Evolutionary conservation across 1,140 invertebrate species (phyloP).

Genomic region (Lutraria rhynchaena): DNA sequence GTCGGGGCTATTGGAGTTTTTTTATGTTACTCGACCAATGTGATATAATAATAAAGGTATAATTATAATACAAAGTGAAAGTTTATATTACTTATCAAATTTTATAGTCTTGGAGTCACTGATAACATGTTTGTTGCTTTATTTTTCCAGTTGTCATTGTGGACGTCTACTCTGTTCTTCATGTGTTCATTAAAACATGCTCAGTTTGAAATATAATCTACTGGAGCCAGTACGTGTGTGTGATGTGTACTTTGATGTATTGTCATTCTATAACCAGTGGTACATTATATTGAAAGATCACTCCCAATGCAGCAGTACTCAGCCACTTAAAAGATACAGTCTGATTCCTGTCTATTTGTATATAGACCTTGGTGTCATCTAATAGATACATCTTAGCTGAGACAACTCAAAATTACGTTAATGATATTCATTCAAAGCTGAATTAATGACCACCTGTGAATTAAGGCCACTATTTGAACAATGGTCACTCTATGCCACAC

Average conservation of each 20-base stretch:
- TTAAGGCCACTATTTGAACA: background rate
- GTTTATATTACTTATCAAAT: too few relatives aligned
- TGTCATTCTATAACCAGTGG: slow-evolving; percentile 84
- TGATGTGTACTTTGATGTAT: slow-evolving; percentile 94
- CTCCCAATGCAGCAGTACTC: background rate
- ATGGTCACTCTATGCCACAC: too few relatives aligned
- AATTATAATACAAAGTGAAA: too few relatives aligned
- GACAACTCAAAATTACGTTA: background rate
- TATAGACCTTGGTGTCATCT: background rate
- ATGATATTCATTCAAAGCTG: background rate
- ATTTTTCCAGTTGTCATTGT: slow-evolving; percentile 93
- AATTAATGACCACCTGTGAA: background rate
- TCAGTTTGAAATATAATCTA: slow-evolving; percentile 96
- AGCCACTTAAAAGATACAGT: too few relatives aligned
- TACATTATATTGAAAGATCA: background rate
- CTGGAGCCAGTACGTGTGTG: slow-evolving; percentile 98
- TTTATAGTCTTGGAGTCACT: too few relatives aligned
- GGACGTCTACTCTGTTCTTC: too few relatives aligned
- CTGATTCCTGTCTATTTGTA: background rate
- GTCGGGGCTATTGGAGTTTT: too few relatives aligned
- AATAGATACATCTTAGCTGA: too few relatives aligned
- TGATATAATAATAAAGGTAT: too few relatives aligned
- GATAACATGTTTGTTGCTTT: too few relatives aligned
- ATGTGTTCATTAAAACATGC: slow-evolving; percentile 96
- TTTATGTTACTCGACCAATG: too few relatives aligned